phyloP scores from a whole-genome alignment of 2,113 vertebrate species.

The Romanogobio albipinnatus region DNA sequence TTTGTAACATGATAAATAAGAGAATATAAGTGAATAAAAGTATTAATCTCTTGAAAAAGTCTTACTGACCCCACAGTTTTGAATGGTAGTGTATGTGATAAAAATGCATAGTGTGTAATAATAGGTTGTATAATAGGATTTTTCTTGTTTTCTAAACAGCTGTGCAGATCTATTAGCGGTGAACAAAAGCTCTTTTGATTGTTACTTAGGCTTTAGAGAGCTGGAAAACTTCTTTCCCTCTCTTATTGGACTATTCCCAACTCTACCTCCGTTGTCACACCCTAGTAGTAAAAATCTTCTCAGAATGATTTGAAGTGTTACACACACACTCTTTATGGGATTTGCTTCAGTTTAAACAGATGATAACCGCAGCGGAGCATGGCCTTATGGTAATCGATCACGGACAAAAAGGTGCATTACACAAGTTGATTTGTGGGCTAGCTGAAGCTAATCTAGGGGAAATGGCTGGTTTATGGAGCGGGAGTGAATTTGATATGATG shows the following conservation, averaged over 20 bases:
- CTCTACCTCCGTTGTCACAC: background rate
- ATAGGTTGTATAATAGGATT: background rate
- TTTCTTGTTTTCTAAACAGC: constrained; percentile 1
- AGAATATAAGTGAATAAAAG: too few species aligned
- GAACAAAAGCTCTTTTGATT: constrained; percentile 25
- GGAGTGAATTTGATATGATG: constrained; percentile 56
- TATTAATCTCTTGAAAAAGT: too few species aligned
- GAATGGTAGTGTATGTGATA: too few species aligned
- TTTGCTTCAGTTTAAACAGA: constrained; percentile 24
- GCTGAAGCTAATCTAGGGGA: constrained; percentile 52
- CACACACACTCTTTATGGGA: constrained; percentile 16
- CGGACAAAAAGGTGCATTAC: constrained; percentile 52
- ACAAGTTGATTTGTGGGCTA: constrained; percentile 45
- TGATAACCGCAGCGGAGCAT: constrained; percentile 1
- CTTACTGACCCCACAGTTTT: too few species aligned
- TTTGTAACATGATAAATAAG: background rate
- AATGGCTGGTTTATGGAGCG: constrained; percentile 51
- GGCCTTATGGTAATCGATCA: constrained; percentile 45
- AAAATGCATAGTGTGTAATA: background rate
- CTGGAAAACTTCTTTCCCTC: constrained; percentile 1
- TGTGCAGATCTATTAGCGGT: background rate
- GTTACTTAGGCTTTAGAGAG: background rate
- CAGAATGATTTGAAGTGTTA: background rate
- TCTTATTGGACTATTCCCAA: constrained; percentile 17
- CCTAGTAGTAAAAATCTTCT: background rate